A percentile compares a stretch with the other conserved stretches of the same genome.
phyloP scores from a whole-genome alignment of 2,888 invertebrate species.

The Nephrotoma guestfalica region DNA sequence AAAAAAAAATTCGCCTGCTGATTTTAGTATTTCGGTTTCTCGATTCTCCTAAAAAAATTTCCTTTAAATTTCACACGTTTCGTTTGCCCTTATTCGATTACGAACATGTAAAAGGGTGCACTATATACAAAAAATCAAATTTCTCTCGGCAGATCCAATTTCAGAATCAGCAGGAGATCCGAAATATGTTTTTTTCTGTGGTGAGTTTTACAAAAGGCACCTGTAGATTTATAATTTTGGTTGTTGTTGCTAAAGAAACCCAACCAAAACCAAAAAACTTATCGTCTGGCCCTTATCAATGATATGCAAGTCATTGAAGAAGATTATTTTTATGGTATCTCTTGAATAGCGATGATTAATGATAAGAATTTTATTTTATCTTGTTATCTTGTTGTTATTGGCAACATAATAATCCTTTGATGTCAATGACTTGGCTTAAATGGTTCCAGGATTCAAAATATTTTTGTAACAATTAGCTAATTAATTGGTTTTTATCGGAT shows the following conservation, averaged over 20 bases:
- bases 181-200: neutral
- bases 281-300: neutral
- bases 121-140: neutral
- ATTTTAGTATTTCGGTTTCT: neutral
- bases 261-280: neutral
- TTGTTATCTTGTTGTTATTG: neutral
- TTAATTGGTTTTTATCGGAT: neutral
- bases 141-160: neutral
- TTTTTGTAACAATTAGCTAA: neutral
- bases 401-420: neutral
- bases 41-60: neutral
- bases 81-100: neutral
- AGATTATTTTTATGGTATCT: neutral
- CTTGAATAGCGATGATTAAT: neutral
- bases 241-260: neutral
- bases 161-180: neutral
- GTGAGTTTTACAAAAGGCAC: neutral
- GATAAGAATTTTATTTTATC: neutral
- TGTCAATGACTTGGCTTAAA: neutral
- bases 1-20: neutral
- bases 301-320: neutral
- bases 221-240: neutral
- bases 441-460: neutral
- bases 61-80: neutral
- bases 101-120: neutral